Conservation (phyloP, 2,113 vertebrate species). For the Podilymbus podiceps region DNA sequence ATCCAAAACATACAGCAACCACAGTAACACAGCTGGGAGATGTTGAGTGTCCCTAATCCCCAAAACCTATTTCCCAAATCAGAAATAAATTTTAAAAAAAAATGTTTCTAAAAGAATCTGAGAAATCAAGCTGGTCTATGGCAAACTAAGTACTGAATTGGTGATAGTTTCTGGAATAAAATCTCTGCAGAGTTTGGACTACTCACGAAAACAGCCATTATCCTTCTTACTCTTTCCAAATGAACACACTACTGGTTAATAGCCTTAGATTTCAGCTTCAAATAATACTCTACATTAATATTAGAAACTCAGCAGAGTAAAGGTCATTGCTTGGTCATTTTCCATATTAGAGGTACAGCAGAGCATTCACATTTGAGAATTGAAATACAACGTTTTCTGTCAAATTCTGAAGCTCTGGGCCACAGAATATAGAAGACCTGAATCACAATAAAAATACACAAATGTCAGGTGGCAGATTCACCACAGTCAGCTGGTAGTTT, state of each 20-base stretch:
- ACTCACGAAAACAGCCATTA: not conserved
- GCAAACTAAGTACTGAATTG: not conserved
- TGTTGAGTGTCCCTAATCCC: not conserved
- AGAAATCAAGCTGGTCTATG: not conserved
- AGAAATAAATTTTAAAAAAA: conserved; percentile 14
- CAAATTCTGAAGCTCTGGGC: conserved; percentile 12
- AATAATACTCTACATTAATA: not conserved
- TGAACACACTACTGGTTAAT: not conserved
- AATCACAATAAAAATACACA: not conserved
- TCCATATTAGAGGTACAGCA: conserved; percentile 30
- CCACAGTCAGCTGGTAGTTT: not conserved
- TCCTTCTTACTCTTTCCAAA: not conserved
- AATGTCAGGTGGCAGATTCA: conserved; percentile 4
- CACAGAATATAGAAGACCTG: not conserved
- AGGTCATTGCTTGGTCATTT: not conserved
- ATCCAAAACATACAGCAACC: not conserved
- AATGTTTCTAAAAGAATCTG: not conserved
- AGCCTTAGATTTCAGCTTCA: not conserved
- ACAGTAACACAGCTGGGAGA: not conserved
- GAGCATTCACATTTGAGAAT: conserved; percentile 26
- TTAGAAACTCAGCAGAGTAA: not conserved
- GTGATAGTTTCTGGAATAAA: not conserved
- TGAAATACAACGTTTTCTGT: conserved; percentile 7
- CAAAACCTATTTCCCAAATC: not conserved
- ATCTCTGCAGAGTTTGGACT: not conserved